A percentile compares a stretch with the other conserved stretches of the same genome.
Evolutionary conservation across 2,113 vertebrate species (phyloP).

Genomic region (Microtus pennsylvanicus): DNA sequence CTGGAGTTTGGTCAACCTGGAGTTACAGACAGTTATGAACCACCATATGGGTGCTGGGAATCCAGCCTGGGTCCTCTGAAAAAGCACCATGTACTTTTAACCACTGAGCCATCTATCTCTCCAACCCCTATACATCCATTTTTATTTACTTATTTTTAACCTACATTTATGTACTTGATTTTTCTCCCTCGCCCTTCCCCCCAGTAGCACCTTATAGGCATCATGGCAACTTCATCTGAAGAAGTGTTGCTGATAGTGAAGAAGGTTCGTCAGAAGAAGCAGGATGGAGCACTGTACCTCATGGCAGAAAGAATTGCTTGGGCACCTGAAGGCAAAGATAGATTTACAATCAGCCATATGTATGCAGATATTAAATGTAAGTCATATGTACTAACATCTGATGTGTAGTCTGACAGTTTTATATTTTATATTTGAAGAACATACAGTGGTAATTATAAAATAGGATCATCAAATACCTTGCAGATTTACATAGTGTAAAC

Average conservation of each 20-base stretch:
- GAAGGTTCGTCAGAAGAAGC: conserved; percentile 98
- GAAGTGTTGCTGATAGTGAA: conserved; percentile 98
- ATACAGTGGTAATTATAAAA: conserved; percentile 15
- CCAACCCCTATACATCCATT: not conserved
- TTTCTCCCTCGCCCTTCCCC: not conserved
- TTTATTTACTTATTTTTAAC: not conserved
- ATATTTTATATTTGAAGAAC: not conserved
- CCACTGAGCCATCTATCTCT: not conserved
- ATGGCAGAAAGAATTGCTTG: conserved; percentile 99
- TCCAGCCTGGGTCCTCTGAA: not conserved
- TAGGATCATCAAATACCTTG: not conserved
- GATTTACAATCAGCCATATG: conserved; percentile 97
- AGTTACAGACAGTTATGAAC: not conserved
- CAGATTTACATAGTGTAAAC: not conserved
- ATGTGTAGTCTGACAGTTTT: not conserved
- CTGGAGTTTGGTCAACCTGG: not conserved
- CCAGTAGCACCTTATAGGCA: conserved; percentile 69
- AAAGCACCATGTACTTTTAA: not conserved
- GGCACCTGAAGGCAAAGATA: conserved; percentile 98
- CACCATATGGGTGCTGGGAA: not conserved
- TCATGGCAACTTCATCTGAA: conserved; percentile 97
- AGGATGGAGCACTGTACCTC: conserved; percentile 97
- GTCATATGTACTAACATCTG: conserved; percentile 77
- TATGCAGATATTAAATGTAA: conserved; percentile 99
- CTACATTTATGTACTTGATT: not conserved